Evolutionary conservation across 2,113 vertebrate species (phyloP).

Genomic region (Xenopus borealis): DNA sequence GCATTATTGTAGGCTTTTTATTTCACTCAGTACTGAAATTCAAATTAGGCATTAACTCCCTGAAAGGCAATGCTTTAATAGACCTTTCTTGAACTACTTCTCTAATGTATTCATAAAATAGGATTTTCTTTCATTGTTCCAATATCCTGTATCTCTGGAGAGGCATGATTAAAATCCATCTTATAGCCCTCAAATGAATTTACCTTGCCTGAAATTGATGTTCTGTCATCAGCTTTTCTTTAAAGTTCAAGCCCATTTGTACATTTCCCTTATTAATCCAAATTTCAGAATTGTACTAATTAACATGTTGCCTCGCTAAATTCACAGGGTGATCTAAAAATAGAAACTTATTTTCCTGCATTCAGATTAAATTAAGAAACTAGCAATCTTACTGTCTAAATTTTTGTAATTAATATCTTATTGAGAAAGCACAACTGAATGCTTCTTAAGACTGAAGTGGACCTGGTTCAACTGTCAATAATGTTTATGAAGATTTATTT

Average conservation of each 20-base stretch:
- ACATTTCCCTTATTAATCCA: neutral
- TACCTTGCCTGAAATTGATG: slow-evolving; percentile 24
- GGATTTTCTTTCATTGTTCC: slow-evolving; percentile 12
- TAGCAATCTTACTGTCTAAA: neutral
- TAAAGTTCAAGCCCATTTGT: neutral
- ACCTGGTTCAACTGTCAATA: no score
- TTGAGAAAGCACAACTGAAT: neutral
- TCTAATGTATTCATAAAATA: neutral
- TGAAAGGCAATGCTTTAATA: neutral
- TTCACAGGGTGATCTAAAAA: neutral
- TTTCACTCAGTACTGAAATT: neutral
- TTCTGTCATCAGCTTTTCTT: neutral
- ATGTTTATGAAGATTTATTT: no score
- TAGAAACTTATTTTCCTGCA: neutral
- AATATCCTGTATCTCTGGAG: neutral
- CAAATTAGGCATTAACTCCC: slow-evolving; percentile 7
- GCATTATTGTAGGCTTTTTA: neutral
- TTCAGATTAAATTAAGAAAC: neutral
- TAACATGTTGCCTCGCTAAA: neutral
- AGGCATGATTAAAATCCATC: slow-evolving; percentile 2
- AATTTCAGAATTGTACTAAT: slow-evolving; percentile 1
- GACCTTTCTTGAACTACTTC: slow-evolving; percentile 3
- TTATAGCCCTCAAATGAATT: slow-evolving; percentile 11
- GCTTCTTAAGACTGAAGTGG: neutral
- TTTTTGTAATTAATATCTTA: neutral